phyloP scores from a whole-genome alignment of 2,113 vertebrate species.

The Amblyornis subalaris region DNA sequence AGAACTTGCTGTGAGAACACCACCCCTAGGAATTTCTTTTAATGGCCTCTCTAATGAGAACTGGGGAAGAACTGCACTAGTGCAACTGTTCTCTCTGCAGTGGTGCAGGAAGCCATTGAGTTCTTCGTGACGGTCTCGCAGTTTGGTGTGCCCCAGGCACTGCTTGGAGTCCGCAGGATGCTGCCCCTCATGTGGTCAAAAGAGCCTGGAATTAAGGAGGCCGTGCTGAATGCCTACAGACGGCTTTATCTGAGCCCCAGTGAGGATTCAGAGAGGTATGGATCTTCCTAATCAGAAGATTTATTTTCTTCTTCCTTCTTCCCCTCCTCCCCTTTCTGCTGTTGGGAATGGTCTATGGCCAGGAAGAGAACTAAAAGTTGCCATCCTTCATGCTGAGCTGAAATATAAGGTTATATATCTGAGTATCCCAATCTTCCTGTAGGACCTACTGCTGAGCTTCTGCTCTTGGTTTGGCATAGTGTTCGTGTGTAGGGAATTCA shows the following conservation, averaged over 20 bases:
- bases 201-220: conserved; percentile 87
- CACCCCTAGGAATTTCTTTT: neutral
- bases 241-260: conserved; percentile 84
- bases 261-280: conserved; percentile 81
- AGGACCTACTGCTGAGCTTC: neutral
- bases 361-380: neutral
- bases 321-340: neutral
- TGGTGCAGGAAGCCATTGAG: conserved; percentile 93
- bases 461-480: neutral
- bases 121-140: conserved; percentile 91
- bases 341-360: neutral
- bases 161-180: conserved; percentile 89
- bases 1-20: neutral
- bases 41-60: neutral
- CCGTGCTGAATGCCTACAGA: conserved; percentile 89
- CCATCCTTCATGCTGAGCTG: neutral
- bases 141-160: conserved; percentile 87
- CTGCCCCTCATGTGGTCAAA: conserved; percentile 92
- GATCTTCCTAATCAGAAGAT: neutral
- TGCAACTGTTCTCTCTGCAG: conserved; percentile 58
- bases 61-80: neutral
- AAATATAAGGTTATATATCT: fast-evolving
- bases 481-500: neutral
- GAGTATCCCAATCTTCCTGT: neutral
- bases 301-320: too few species aligned